Conservation (phyloP, 2,113 vertebrate genomes). For the Girardinichthys multiradiatus region DNA sequence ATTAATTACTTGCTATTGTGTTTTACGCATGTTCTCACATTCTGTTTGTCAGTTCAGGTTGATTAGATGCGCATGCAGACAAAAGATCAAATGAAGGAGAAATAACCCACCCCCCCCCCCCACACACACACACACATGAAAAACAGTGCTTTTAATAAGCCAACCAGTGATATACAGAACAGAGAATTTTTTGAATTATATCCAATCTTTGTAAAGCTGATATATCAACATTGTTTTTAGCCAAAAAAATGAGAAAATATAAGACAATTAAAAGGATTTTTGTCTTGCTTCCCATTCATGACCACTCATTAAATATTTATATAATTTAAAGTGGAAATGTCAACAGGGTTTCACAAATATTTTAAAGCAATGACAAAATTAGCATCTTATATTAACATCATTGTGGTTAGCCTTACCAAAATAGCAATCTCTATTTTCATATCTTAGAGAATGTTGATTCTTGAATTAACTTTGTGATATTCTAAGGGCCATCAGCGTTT, state of each 20-base stretch:
- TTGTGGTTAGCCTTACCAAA: too few species aligned
- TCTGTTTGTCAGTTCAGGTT: slow-evolving; percentile 60
- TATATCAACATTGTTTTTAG: background rate
- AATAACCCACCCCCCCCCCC: too few species aligned
- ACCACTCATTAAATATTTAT: background rate
- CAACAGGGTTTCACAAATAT: background rate
- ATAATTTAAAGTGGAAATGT: background rate
- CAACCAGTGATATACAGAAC: background rate
- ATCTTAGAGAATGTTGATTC: background rate
- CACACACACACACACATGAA: too few species aligned
- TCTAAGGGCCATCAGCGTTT: background rate
- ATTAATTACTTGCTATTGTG: slow-evolving; percentile 80
- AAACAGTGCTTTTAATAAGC: slow-evolving; percentile 8
- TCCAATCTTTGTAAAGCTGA: background rate
- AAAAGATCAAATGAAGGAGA: slow-evolving; percentile 41
- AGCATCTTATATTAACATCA: background rate
- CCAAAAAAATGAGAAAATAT: background rate
- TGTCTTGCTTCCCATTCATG: background rate
- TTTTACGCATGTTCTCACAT: slow-evolving; percentile 51
- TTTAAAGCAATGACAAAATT: background rate
- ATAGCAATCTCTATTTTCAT: too few species aligned
- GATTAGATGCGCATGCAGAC: slow-evolving; percentile 49
- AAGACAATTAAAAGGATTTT: background rate
- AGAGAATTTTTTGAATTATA: background rate
- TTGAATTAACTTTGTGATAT: background rate